Evolutionary conservation across 92 coral and sea anemone genomes (phyloP), one percentile per base, ranked within the genome.

Genomic region (Plumapathes pennacea): DNA sequence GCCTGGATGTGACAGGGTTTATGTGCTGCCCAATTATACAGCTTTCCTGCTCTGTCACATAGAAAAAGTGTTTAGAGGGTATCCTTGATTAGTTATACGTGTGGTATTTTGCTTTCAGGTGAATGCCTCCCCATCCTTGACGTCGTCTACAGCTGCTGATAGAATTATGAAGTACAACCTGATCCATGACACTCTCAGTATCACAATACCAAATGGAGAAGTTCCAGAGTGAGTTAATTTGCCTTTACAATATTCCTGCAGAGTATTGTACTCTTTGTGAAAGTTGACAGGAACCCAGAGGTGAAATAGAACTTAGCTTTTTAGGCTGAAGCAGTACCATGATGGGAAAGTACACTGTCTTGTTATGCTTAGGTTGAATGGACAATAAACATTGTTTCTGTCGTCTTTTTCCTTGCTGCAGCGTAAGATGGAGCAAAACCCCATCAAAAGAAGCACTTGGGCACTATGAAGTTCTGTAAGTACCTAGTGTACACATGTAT

Each of bases 101-200:
- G 9, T 36, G 41, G 9, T 8, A 36, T n/a, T 15, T 50, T 40
- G 8, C 1, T 49, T 24, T 41, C 46, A 90, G 97, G 99, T 94
- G 7, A 94, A 94, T 81, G 99, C 99, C 15, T 94, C 99, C 10
- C 99, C 99, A 2, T 94, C 99, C 10, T 70, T 94, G 73, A 94
- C 99, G 6, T 90, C 99, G 21, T 88, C 99, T 13, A 94, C 99
- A 11, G 72, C 97, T 37, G 91, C 99, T 28, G 99, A 94, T 62
- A 84, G 99, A 43, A 86, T 94, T 33, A 94, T 94, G 99, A 94
- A 94, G 74, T 94, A 94, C 69, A 94, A 94, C 54, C 76, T 94
- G 34, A 81, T 94, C 25, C 96, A 94, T 69, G 99, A 94, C 57
- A 77, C 85, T 46, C 63, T 94, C 21, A 94, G 85, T 65, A 85